Percentiles rank a stretch among this genome's conserved stretches.
These are phyloP conservation scores for Drosophila cognata DNA, from an alignment of 2,888 invertebrate genomes.

Conservation along the genomic window DNA sequence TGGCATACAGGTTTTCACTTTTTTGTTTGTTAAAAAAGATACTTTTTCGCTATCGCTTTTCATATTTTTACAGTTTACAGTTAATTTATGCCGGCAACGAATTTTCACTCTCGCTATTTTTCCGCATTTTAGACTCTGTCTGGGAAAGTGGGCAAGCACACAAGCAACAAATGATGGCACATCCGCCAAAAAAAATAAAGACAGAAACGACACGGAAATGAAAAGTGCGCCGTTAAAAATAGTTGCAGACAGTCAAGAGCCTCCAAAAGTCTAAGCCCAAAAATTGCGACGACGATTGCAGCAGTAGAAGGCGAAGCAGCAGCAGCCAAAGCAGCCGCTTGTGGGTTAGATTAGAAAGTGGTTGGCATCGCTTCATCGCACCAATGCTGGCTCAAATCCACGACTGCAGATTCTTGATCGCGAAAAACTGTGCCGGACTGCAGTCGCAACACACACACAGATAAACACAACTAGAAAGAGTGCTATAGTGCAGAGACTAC, in stretches of 20 bases:
- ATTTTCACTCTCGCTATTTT: slow-evolving; percentile 73
- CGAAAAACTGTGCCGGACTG: slow-evolving; percentile 59
- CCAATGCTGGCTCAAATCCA: slow-evolving; percentile 23
- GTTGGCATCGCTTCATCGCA: slow-evolving; percentile 36
- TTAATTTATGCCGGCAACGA: slow-evolving; percentile 70
- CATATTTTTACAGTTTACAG: slow-evolving; percentile 59
- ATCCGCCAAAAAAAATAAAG: slow-evolving; percentile 58
- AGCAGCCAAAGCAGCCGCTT: slow-evolving; percentile 39
- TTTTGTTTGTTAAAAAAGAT: slow-evolving; percentile 42
- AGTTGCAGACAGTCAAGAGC: slow-evolving; percentile 54
- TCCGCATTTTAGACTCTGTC: slow-evolving; percentile 65
- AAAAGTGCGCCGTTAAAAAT: slow-evolving; percentile 65
- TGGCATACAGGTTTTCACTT: slow-evolving; percentile 47
- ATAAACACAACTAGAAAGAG: slow-evolving; percentile 8
- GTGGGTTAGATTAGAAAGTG: slow-evolving; percentile 72
- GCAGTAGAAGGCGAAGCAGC: slow-evolving; percentile 39
- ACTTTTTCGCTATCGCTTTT: slow-evolving; percentile 53
- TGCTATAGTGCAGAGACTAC: not conserved
- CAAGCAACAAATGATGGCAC: slow-evolving; percentile 27
- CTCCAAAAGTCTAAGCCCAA: slow-evolving; percentile 51
- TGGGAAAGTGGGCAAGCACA: slow-evolving; percentile 63
- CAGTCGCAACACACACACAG: slow-evolving; percentile 18
- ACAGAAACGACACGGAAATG: slow-evolving; percentile 51
- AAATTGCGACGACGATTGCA: slow-evolving; percentile 46
- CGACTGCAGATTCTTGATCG: slow-evolving; percentile 57